Evolutionary conservation across 2,797 vertebrate genomes (phyloP).

Genomic region (Sparidentex hasta): DNA sequence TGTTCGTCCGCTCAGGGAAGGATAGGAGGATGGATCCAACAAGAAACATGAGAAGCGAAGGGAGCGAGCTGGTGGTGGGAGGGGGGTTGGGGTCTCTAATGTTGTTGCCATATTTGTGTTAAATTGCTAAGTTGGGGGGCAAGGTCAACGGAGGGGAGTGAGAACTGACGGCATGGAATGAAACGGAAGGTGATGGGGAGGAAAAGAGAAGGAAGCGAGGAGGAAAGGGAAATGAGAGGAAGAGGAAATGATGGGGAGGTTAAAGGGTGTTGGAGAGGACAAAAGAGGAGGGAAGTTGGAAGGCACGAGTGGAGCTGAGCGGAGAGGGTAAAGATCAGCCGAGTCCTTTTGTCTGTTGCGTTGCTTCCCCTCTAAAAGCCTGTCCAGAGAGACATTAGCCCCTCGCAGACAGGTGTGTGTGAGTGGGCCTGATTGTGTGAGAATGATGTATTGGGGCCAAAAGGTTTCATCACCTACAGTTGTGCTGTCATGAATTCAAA

Average conservation of each 20-base stretch:
- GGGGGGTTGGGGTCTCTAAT: constrained; percentile 52
- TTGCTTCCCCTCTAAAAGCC: constrained; percentile 74
- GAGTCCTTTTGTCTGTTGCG: constrained; percentile 66
- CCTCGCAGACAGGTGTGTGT: constrained; percentile 62
- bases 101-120: constrained; percentile 82
- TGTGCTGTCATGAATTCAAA: constrained; percentile 79
- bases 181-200: constrained; percentile 31
- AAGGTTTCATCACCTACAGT: constrained; percentile 76
- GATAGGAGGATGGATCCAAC: constrained; percentile 34
- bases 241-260: constrained; percentile 53
- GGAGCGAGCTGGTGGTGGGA: constrained; percentile 2
- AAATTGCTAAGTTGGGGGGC: constrained; percentile 72
- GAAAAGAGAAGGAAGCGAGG: constrained; percentile 1
- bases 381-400: constrained; percentile 73
- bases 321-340: constrained; percentile 75
- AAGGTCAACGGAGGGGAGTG: constrained; percentile 51
- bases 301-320: constrained; percentile 42
- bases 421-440: constrained; percentile 67
- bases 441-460: constrained; percentile 77
- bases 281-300: constrained; percentile 63
- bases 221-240: constrained; percentile 53
- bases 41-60: constrained; percentile 50
- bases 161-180: constrained; percentile 61
- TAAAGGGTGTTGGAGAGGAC: constrained; percentile 48
- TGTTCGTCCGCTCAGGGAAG: constrained; percentile 40